Evolutionary conservation across 1,140 invertebrate genomes (phyloP), one percentile per base, ranked within the genome.

Genomic region (Drosophila nasuta): DNA sequence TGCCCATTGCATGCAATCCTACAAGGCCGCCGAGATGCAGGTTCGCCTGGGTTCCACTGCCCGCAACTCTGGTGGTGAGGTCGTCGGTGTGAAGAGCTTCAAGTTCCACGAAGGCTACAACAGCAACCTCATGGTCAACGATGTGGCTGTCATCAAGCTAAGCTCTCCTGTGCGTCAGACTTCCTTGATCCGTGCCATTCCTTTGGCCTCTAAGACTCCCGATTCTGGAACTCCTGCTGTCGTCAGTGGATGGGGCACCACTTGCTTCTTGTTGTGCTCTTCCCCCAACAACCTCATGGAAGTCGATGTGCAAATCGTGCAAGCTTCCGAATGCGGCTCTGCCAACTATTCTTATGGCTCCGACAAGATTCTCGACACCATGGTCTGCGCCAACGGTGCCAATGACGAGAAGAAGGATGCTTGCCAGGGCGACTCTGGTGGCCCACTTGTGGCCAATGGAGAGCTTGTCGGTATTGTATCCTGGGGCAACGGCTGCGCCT

Each of bases 401-500:
- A 93, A 93, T 2, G 67, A 78, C 7, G 86, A 90, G 1, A 87
- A 90, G 58, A 94, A 94, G 76, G 94, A 94, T 79, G 93, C 94
- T 60, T 94, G 94, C 74, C 94, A 94, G 62, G 91, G 91, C 52
- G 93, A 93, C 72, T 93, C 93, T 10, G 93, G 93, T 51, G 93
- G 93, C 38, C 93, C 93, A 10, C 38, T 94, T 67, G 91, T 91
- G 6, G 66, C 81, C 28, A 56, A 91, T 28, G 72, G 76, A 13
- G 28, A 93, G 56, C 85, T 95, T 5, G 92, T 93, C 3, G 95
- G 95, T 17, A 85, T 96, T 7, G 94, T 95, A 0, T 96, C 95
- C 0, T 96, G 95, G 95, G 95, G 96, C 3, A 93, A 93, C 8
- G 95, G 95, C 0, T 96, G 96, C 66, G 96, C 94, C 10, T 92